Conservation (phyloP, 2,113 vertebrate genomes). For the Fulmarus glacialis region DNA sequence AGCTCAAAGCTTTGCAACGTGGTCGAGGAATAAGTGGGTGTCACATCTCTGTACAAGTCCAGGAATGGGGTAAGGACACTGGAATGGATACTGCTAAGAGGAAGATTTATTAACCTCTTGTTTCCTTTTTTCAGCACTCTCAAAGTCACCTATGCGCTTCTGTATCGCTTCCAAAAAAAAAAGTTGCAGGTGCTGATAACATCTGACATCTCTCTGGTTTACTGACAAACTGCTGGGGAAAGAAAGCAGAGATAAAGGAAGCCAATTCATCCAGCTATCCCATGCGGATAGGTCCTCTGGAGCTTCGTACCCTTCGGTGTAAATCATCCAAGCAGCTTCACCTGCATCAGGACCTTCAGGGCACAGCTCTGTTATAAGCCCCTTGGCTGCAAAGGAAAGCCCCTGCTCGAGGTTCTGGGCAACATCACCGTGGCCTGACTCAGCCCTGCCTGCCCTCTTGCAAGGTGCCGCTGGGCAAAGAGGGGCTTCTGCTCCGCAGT, state of each 20-base stretch:
- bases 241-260: background rate
- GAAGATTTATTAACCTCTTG: constrained; percentile 10
- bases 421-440: background rate
- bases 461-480: background rate
- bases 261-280: background rate
- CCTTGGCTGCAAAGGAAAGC: background rate
- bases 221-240: background rate
- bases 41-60: background rate
- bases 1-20: background rate
- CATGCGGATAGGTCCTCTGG: background rate
- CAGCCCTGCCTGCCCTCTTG: background rate
- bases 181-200: background rate
- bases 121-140: background rate
- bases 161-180: background rate
- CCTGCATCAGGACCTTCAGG: background rate
- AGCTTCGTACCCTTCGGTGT: accelerated
- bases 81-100: background rate
- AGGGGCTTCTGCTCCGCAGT: background rate
- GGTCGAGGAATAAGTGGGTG: background rate
- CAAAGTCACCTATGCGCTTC: background rate
- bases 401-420: background rate
- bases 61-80: background rate
- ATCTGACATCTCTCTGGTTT: constrained; percentile 13
- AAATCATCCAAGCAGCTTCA: background rate
- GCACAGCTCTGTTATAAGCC: background rate